Evolutionary conservation across 35 echinoderm and acorn worm species (phyloP).

Genomic region (Nesometra sesokonis): DNA sequence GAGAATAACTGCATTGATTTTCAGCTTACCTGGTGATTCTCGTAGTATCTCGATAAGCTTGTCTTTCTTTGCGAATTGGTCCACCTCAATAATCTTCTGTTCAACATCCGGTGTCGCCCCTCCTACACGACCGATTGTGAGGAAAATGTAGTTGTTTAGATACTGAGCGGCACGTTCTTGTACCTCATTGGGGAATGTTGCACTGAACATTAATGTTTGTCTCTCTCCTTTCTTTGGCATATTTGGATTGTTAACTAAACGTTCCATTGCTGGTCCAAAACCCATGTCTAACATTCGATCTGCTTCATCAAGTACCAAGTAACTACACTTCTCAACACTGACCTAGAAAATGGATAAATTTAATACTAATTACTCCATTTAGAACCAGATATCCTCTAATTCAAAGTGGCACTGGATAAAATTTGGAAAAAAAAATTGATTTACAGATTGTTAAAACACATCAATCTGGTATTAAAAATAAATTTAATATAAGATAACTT

Average conservation of each 20-base stretch:
- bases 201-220: slow-evolving; percentile 92
- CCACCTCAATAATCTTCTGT: slow-evolving; percentile 54
- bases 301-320: slow-evolving; percentile 83
- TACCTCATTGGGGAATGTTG: slow-evolving; percentile 84
- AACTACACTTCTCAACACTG: slow-evolving; percentile 53
- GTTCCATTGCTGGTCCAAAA: slow-evolving; percentile 83
- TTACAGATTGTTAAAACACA: too few species aligned
- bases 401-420: too few species aligned
- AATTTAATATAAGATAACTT: too few species aligned
- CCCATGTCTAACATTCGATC: slow-evolving; percentile 99
- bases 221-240: slow-evolving; percentile 81
- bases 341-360: too few species aligned
- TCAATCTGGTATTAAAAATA: too few species aligned
- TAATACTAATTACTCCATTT: too few species aligned
- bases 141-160: slow-evolving; percentile 81
- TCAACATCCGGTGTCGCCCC: slow-evolving; percentile 71
- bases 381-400: too few species aligned
- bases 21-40: slow-evolving; percentile 23
- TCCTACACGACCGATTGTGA: slow-evolving; percentile 80
- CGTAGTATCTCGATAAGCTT: slow-evolving; percentile 65
- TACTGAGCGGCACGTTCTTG: slow-evolving; percentile 74
- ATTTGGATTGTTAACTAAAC: slow-evolving; percentile 57
- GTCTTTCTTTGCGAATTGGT: slow-evolving; percentile 60
- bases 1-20: too few species aligned
- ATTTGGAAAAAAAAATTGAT: too few species aligned